Conservation (phyloP, 2,888 invertebrate genomes). For the Phania funesta region DNA sequence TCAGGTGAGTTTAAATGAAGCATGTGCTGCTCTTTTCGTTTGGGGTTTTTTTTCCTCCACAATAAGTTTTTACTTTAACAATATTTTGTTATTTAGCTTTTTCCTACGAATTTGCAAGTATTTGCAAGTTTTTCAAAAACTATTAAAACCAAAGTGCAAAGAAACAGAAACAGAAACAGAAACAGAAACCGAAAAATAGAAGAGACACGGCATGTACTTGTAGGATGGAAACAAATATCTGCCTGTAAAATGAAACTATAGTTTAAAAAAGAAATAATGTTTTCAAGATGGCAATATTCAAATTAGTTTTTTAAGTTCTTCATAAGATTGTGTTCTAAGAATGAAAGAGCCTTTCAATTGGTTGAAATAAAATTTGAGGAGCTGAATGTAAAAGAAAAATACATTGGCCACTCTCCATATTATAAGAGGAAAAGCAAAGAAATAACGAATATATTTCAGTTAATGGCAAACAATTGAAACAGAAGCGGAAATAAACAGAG, state of each 20-base stretch:
- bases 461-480: too few relatives aligned
- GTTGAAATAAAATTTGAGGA: background rate
- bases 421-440: too few relatives aligned
- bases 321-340: background rate
- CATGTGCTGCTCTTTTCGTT: background rate
- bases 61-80: background rate
- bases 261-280: background rate
- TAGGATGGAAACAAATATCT: slow-evolving; percentile 13
- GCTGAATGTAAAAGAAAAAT: background rate
- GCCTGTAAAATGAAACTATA: slow-evolving; percentile 17
- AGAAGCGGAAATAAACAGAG: too few relatives aligned
- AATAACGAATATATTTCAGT: too few relatives aligned
- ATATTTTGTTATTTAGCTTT: too few relatives aligned
- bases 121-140: slow-evolving; percentile 31
- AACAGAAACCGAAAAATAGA: background rate
- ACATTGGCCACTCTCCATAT: too few relatives aligned
- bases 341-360: background rate
- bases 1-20: slow-evolving; percentile 36
- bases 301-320: slow-evolving; percentile 46
- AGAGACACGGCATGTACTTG: background rate
- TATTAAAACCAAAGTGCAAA: slow-evolving; percentile 30
- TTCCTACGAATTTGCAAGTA: slow-evolving; percentile 34
- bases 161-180: background rate
- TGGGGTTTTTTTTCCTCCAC: background rate
- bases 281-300: slow-evolving; percentile 25